phyloP scores from a whole-genome alignment of 2,797 vertebrate genomes.

The Picus viridis region DNA sequence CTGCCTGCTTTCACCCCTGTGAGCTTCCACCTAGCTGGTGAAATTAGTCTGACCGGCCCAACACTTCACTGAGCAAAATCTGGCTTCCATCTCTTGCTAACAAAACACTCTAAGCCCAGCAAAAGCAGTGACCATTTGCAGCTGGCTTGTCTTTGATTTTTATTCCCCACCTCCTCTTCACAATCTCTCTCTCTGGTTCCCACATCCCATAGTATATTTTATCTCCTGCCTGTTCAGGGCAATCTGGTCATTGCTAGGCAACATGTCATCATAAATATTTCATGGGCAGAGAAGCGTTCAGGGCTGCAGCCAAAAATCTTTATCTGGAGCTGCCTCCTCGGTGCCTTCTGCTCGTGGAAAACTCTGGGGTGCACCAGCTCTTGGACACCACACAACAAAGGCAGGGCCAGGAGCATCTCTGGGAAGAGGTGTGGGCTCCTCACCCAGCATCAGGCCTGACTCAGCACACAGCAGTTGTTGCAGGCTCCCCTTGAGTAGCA shows the following conservation, averaged over 20 bases:
- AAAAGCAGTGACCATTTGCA: slow-evolving; percentile 9
- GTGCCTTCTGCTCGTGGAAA: background rate
- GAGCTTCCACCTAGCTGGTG: slow-evolving; percentile 38
- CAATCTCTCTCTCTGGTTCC: slow-evolving; percentile 10
- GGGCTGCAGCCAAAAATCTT: slow-evolving; percentile 29
- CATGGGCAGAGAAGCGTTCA: slow-evolving; percentile 45
- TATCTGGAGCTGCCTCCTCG: background rate
- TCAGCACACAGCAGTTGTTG: background rate
- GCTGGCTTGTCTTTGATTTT: background rate
- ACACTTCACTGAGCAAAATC: slow-evolving; percentile 30
- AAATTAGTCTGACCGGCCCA: slow-evolving; percentile 52
- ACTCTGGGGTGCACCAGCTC: background rate
- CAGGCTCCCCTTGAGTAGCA: background rate
- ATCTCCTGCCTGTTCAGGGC: slow-evolving; percentile 45
- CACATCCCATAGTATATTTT: slow-evolving; percentile 19
- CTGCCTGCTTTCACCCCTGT: slow-evolving; percentile 56
- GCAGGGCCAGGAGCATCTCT: background rate
- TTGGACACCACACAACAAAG: accelerated
- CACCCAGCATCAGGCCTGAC: background rate
- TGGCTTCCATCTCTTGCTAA: slow-evolving; percentile 5
- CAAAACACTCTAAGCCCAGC: background rate
- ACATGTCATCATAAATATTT: slow-evolving; percentile 78
- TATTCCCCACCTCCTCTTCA: background rate
- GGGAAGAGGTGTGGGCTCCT: background rate
- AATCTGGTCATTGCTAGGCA: slow-evolving; percentile 79